Evolutionary conservation across 1,140 invertebrate species (phyloP), one percentile per base, ranked within the genome.

Genomic region (Pteromalus puparum): DNA sequence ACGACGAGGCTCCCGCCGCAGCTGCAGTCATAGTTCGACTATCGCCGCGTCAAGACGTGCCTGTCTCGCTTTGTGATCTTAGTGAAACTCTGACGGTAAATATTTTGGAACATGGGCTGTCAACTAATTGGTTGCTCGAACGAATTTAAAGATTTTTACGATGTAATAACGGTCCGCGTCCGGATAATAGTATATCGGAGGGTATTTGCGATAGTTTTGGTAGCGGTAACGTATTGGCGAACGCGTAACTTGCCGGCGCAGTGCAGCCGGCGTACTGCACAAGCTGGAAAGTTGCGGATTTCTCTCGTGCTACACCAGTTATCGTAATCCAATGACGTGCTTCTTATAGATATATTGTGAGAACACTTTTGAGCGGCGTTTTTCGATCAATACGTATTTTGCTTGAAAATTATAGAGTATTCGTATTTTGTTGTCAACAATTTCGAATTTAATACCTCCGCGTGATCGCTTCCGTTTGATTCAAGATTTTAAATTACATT

Each of bases 1-100:
- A 18, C 10, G 38, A 2, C 48, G 77, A 67, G 12, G 28, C 77
- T 30, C 24, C n/a, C 76, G 61, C 30, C 24, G 42, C 53, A 78
- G 75, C 48, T 26, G 24, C 70, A 82, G 70, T 74, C 30, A 5
- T 46, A 34, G 13, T 48, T 18, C 53, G 38, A 74, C 70, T 53
- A 34, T 67, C 67, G 4, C 9, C 26, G 48, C 26, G 46, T 24
- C 26, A 15, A 53, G 13, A 74, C 72, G 38, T 42, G 10, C 26
- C 26, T 61, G 6, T 61, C 18, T 7, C 53, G 48, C 48, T 21
- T 2, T n/a, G 53, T n/a, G 18, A 61, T 61, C 53, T 6, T 61
- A 61, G 21, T 61, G 53, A 61, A 61, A 21, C 6, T 61, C 7
- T n/a, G 18, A 21, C 15, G 53, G 53, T 61, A 61, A 61, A 61